Evolutionary conservation across 37 sponge, comb jelly and placozoan genomes (phyloP).

Genomic region (Halisarca cf. caerulea): DNA sequence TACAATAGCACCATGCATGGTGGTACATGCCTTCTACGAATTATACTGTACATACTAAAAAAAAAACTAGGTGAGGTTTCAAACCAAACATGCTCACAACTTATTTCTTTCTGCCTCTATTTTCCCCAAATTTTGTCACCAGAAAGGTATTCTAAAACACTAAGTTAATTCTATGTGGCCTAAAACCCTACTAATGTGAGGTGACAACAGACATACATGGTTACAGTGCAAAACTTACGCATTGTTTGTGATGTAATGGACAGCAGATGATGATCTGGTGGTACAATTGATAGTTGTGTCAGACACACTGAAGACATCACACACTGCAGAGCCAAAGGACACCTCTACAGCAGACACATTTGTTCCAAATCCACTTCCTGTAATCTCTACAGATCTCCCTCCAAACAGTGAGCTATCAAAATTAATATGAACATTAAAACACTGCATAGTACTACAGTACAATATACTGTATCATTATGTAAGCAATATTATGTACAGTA

Average conservation of each 20-base stretch:
- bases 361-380: constrained; percentile 58
- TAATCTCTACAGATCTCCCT: constrained; percentile 64
- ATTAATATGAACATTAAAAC: neutral
- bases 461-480: neutral
- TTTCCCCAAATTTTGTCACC: too few relatives aligned
- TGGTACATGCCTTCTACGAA: too few relatives aligned
- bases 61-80: too few relatives aligned
- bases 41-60: too few relatives aligned
- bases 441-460: neutral
- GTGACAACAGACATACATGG: too few relatives aligned
- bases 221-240: constrained; percentile 43
- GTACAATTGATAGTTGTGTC: constrained; percentile 41
- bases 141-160: too few relatives aligned
- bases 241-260: constrained; percentile 64
- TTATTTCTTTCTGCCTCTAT: too few relatives aligned
- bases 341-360: constrained; percentile 12
- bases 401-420: constrained; percentile 74
- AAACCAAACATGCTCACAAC: too few relatives aligned
- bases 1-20: too few relatives aligned
- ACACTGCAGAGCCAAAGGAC: constrained; percentile 42
- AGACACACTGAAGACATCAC: constrained; percentile 33
- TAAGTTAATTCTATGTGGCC: too few relatives aligned
- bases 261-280: constrained; percentile 28
- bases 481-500: neutral
- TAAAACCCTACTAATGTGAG: too few relatives aligned